Base-by-base conservation (phyloP, 2,888 invertebrate genomes). In the Coelopa pilipes region DNA sequence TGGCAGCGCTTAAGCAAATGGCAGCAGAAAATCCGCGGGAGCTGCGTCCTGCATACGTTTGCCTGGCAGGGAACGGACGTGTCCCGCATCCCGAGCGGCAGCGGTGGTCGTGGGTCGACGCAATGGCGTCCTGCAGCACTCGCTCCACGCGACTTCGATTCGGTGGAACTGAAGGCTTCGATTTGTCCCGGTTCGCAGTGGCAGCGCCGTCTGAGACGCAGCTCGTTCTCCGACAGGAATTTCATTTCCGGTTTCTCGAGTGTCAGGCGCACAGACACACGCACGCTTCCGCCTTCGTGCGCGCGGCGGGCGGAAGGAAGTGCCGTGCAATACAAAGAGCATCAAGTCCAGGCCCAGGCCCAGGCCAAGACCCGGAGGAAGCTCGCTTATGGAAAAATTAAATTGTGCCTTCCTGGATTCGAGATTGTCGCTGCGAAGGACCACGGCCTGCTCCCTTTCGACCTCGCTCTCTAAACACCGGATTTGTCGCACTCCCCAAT, bases 1-100 rank as follows among this genome's bases (percentile, higher is more conserved):
- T 65, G 19, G 19, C 65, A 65, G 17, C n/a, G 65, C 65, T 65
- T 65, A 65, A 47, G 46, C 47, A 65, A 65, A 65, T 65, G 65
- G 46, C 46, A 19, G 46, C 65, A 65, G 46, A 45, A 65, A 65
- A 34, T 19, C 19, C 34, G 46, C 10, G 9, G 46, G n/a, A 17
- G 45, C 7, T 7, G 34, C 34, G 57, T 15, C 57, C 17, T 57
- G 57, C 17, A 55, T 57, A 57, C 17, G 17, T 57, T 57, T 19
- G 57, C n/a, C 19, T 57, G 11, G 17, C 57, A 57, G 21, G 17
- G n/a, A n/a, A 19, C 11, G 57, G 19, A 57, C 57, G 57, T 57
- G 57, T 5, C 19, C 17, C 3, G 57, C 57, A 57, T 57, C 12
- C 34, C 34, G 34, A 34, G 34, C 7, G 34, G 34, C 34, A 5